These are phyloP conservation scores for Arctocebus calabarensis DNA, from an alignment of 2,797 vertebrate species.

Conservation along the genomic window DNA sequence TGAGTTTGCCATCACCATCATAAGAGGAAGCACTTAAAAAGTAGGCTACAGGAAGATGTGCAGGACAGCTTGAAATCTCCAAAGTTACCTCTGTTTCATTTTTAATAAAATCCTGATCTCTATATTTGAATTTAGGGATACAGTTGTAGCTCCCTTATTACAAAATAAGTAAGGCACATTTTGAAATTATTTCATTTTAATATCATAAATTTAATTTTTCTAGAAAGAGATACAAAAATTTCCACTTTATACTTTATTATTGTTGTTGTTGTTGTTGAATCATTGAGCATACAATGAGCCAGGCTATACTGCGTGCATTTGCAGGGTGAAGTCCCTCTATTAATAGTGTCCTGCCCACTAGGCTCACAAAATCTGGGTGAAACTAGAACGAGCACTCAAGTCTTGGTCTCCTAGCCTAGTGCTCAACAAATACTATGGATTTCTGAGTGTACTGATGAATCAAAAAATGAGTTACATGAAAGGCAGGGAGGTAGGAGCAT, in stretches of 20 bases:
- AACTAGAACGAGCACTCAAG: neutral
- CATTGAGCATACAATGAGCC: too few species aligned
- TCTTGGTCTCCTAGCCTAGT: neutral
- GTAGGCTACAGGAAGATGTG: neutral
- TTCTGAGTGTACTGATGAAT: neutral
- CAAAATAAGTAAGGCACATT: neutral
- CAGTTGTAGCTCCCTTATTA: neutral
- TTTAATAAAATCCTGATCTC: constrained; percentile 12
- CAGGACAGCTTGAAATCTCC: neutral
- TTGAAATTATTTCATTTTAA: neutral
- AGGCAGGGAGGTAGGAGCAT: rapidly evolving
- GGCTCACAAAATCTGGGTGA: neutral
- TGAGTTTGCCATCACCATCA: neutral
- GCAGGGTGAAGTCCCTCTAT: too few species aligned
- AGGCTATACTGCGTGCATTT: too few species aligned
- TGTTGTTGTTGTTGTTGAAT: too few species aligned
- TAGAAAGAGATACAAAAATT: neutral
- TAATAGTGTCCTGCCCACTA: neutral
- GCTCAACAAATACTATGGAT: neutral
- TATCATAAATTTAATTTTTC: neutral
- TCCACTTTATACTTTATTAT: neutral
- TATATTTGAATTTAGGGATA: neutral
- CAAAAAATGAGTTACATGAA: neutral
- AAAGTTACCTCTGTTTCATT: neutral
- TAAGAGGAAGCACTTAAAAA: neutral